These are phyloP conservation scores for Leptura quadrifasciata DNA, from an alignment of 2,888 invertebrate genomes.

Conservation along the genomic window DNA sequence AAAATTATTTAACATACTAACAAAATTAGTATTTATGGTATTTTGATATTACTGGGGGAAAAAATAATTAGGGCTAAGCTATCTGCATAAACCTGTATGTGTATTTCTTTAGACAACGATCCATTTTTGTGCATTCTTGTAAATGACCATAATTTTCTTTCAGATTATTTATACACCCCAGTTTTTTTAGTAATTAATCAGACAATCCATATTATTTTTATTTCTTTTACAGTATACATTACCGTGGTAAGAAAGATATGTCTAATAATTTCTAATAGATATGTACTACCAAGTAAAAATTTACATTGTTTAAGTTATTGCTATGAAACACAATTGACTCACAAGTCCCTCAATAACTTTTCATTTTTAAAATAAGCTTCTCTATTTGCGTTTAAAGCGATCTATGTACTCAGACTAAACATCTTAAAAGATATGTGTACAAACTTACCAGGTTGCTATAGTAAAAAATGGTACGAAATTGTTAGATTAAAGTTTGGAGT, in stretches of 20 bases:
- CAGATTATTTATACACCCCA: too few relatives aligned
- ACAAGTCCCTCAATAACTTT: slow-evolving; percentile 55
- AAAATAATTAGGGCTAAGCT: too few relatives aligned
- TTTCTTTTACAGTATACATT: too few relatives aligned
- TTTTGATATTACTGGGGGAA: too few relatives aligned
- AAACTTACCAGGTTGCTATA: slow-evolving; percentile 68
- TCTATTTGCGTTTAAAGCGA: slow-evolving; percentile 52
- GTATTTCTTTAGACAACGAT: too few relatives aligned
- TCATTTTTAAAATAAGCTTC: slow-evolving; percentile 56
- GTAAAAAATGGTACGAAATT: slow-evolving; percentile 71
- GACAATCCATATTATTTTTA: too few relatives aligned
- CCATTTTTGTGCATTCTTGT: too few relatives aligned
- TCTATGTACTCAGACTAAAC: slow-evolving; percentile 61
- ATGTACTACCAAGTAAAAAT: slow-evolving; percentile 10
- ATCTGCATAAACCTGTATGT: too few relatives aligned
- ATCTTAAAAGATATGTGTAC: slow-evolving; percentile 67
- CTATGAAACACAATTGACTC: slow-evolving; percentile 40
- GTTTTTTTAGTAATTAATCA: too few relatives aligned
- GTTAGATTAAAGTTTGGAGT: slow-evolving; percentile 51
- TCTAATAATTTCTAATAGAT: slow-evolving; percentile 9
- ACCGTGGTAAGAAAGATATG: neutral
- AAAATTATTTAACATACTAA: too few relatives aligned
- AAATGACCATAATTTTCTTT: too few relatives aligned
- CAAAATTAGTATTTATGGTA: too few relatives aligned
- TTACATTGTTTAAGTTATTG: slow-evolving; percentile 11